These are phyloP conservation scores for Notarius lentiginosus DNA, from an alignment of 2,113 vertebrate species.

Conservation along the genomic window DNA sequence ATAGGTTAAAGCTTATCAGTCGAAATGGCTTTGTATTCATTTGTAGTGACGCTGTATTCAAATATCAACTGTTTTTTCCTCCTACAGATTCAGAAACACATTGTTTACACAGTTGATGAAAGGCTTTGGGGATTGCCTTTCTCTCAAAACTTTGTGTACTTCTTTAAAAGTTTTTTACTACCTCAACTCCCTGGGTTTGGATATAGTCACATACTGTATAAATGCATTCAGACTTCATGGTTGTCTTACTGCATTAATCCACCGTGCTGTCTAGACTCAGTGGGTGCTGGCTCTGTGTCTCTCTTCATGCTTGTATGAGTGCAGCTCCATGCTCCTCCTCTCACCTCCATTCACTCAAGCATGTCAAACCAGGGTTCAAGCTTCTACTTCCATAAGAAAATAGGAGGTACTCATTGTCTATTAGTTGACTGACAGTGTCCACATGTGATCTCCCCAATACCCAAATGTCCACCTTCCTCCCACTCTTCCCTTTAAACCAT, in stretches of 20 bases:
- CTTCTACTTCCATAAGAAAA: constrained; percentile 45
- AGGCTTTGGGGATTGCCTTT: too few relatives aligned
- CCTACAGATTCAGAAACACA: neutral
- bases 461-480: neutral
- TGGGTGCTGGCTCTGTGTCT: constrained; percentile 26
- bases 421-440: constrained; percentile 39
- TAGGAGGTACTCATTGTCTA: constrained; percentile 57
- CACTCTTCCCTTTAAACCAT: neutral
- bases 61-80: neutral
- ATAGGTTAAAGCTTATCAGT: neutral
- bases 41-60: neutral
- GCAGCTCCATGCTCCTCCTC: constrained; percentile 33
- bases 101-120: neutral
- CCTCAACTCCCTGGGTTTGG: neutral
- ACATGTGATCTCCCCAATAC: constrained; percentile 35
- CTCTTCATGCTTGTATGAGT: constrained; percentile 19
- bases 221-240: neutral
- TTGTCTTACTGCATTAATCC: neutral
- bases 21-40: neutral
- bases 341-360: constrained; percentile 55
- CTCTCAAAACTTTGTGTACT: neutral
- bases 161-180: neutral
- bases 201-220: neutral
- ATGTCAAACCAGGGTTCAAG: constrained; percentile 49
- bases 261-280: constrained; percentile 16